Evolutionary conservation across 2,888 invertebrate species (phyloP), one percentile per base, ranked within the genome.

Genomic region (Cephus spinipes): DNA sequence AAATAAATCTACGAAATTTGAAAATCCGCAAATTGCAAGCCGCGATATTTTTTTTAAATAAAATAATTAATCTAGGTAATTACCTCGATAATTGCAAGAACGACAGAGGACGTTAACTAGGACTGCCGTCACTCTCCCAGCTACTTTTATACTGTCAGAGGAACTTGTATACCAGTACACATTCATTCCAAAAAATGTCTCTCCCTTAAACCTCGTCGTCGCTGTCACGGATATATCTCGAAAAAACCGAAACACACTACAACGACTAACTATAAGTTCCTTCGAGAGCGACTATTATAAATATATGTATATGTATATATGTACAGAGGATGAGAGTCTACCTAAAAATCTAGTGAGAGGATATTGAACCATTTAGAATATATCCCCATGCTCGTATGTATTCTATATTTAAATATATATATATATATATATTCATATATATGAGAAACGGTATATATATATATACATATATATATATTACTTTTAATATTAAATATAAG

Each of bases 161-260:
- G 95, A 95, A 95, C 95, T 95, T 95, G 94, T 95, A 95, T 95
- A 95, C 95, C 95, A 94, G 88, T 88, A 86, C 40, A 85, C 87
- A 90, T 89, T 87, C 87, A 86, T 86, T 86, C 82, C 83, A 79
- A 79, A 80, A 79, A 71, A 78, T 80, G 77, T 85, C 78, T 82
- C 76, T 79, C 79, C 73, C 79, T 82, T 81, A 77, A 81, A 75
- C 76, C 76, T 79, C 74, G 75, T 71, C 73, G 79, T 76, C 76
- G 40, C 40, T 79, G 73, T 75, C 77, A 79, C 73, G 35, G 11
- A 80, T 76, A 76, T 76, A 69, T 35, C 74, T 75, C 75, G 69
- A 40, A 40, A 40, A 40, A 81, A 81, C 77, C 76, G 79, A 81
- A 83, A 80, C 80, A 81, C 81, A 77, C 81, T 82, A 83, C 80